Evolutionary conservation across 2,888 invertebrate genomes (phyloP).

Genomic region (Drosophila anceps): DNA sequence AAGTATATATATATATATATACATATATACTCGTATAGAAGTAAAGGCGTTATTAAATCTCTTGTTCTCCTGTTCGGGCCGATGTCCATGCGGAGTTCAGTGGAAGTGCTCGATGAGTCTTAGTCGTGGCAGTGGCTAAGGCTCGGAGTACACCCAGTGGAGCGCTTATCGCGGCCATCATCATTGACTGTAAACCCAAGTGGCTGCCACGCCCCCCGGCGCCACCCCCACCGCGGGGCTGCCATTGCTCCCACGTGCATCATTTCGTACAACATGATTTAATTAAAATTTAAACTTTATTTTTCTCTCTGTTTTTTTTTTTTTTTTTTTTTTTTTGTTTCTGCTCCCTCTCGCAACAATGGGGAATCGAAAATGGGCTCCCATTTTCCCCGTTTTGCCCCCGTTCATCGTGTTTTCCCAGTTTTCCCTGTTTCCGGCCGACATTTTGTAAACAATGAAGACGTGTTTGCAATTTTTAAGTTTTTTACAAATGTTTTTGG

Average conservation of each 20-base stretch:
- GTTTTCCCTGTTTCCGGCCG: conserved; percentile 63
- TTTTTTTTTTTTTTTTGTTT: too few species aligned
- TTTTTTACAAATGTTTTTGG: conserved; percentile 70
- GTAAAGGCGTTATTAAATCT: conserved; percentile 47
- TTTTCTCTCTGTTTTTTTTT: conserved; percentile 34
- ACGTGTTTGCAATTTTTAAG: conserved; percentile 81
- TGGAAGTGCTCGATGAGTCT: conserved; percentile 3
- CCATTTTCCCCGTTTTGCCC: conserved; percentile 1
- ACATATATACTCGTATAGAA: not conserved
- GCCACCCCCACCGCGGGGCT: conserved; percentile 3
- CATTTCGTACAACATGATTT: conserved; percentile 80
- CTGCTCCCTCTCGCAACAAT: conserved; percentile 54
- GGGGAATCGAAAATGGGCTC: conserved; percentile 61
- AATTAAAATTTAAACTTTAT: conserved; percentile 79
- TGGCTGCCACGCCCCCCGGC: conserved; percentile 26
- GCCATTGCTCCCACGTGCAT: conserved; percentile 71
- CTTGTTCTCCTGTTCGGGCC: too few species aligned
- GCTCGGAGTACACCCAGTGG: conserved; percentile 69
- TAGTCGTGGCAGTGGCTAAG: conserved; percentile 21
- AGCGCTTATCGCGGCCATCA: conserved; percentile 76
- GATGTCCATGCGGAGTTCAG: conserved; percentile 2
- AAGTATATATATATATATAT: too few species aligned
- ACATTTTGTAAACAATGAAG: conserved; percentile 80
- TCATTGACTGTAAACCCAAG: conserved; percentile 70
- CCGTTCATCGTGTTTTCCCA: not conserved